Conservation (phyloP, 2,888 invertebrate species). For the Agrochola macilenta region DNA sequence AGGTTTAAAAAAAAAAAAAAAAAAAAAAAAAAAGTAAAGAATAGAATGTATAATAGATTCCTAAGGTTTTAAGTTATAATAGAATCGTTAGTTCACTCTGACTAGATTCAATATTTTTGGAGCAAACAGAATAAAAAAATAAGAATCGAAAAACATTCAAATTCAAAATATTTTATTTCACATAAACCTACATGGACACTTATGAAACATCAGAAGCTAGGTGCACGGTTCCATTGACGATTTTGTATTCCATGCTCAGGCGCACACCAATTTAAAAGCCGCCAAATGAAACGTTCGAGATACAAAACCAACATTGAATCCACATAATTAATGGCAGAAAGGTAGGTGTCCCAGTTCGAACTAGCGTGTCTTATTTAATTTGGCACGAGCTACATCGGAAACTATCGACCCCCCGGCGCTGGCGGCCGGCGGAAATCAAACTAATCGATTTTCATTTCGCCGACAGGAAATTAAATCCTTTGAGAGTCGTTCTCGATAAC, state of each 20-base stretch:
- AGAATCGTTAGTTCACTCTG: background rate
- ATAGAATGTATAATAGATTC: too few species aligned
- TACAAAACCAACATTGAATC: constrained; percentile 58
- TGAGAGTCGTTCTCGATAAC: constrained; percentile 88
- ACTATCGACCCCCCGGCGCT: constrained; percentile 84
- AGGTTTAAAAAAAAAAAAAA: too few species aligned
- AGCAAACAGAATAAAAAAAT: constrained; percentile 2
- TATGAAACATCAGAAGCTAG: too few species aligned
- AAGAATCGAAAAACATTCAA: constrained; percentile 16
- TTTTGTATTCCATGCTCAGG: constrained; percentile 16
- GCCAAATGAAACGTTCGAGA: constrained; percentile 49
- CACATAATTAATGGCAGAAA: constrained; percentile 66
- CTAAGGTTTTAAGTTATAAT: too few species aligned
- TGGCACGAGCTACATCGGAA: constrained; percentile 82
- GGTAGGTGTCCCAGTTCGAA: constrained; percentile 69
- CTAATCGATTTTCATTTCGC: constrained; percentile 90
- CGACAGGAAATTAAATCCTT: constrained; percentile 91
- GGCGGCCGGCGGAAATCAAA: constrained; percentile 88
- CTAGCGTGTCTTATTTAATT: constrained; percentile 86
- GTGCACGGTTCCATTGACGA: too few species aligned
- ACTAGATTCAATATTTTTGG: background rate
- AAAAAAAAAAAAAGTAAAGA: too few species aligned
- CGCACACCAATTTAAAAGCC: constrained; percentile 33
- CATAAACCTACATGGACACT: too few species aligned
- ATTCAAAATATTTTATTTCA: too few species aligned